Conservation (phyloP, 2,113 vertebrate species). For the Choloepus hoffmanni region DNA sequence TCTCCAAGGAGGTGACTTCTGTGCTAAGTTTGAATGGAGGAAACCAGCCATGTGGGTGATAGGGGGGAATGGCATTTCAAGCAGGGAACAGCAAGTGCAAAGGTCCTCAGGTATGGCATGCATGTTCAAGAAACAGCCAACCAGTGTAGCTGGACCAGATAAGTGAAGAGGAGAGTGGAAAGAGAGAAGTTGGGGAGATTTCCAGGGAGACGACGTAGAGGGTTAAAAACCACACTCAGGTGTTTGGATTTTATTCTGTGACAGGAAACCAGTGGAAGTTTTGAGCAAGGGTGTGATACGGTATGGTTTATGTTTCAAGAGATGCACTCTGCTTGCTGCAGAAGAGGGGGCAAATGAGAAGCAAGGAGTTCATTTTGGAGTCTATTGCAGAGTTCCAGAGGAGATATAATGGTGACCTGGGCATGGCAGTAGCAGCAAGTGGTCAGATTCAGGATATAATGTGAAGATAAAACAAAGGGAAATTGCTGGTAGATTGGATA, state of each 20-base stretch:
- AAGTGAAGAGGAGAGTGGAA: not conserved
- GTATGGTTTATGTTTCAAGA: not conserved
- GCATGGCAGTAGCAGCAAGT: not conserved
- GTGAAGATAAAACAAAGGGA: not conserved
- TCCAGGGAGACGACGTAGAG: not conserved
- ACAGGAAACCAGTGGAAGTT: not conserved
- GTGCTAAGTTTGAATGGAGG: not conserved
- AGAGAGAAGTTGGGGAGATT: not conserved
- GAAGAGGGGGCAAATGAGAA: not conserved
- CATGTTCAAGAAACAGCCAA: not conserved
- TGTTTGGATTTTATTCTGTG: not conserved
- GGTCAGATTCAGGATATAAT: not conserved
- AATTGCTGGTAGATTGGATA: not conserved
- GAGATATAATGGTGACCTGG: not conserved
- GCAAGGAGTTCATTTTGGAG: not conserved
- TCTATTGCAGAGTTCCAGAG: not conserved
- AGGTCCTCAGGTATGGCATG: too few relatives aligned
- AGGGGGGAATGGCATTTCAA: not conserved
- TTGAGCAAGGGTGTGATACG: not conserved
- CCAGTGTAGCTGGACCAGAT: not conserved
- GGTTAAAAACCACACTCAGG: not conserved
- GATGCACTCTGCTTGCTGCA: not conserved
- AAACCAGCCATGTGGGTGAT: not conserved
- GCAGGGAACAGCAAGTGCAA: not conserved
- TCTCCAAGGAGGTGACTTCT: not conserved